Conservation (phyloP, 2,797 vertebrate genomes). For the Falco cherrug region DNA sequence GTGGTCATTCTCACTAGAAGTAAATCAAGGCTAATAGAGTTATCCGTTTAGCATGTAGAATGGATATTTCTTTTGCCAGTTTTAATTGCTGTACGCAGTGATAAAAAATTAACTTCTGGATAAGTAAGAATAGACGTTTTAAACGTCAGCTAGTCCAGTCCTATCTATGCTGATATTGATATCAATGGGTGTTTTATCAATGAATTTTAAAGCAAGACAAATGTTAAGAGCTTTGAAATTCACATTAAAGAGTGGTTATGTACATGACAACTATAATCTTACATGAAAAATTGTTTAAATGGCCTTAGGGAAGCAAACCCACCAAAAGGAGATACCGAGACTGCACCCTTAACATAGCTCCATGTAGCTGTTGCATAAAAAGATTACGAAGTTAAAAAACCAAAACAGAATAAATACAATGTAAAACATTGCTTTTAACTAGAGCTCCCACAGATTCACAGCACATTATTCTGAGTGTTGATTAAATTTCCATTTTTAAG, state of each 20-base stretch:
- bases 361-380: background rate
- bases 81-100: background rate
- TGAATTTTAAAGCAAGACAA: background rate
- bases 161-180: background rate
- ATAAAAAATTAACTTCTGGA: background rate
- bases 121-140: background rate
- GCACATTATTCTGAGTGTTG: background rate
- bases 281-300: background rate
- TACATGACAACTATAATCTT: background rate
- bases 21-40: background rate
- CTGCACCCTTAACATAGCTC: background rate
- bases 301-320: background rate
- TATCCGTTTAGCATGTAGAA: background rate
- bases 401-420: background rate
- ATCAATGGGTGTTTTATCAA: background rate
- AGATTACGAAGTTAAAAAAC: background rate
- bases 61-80: background rate
- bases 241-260: background rate
- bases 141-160: background rate
- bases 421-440: background rate
- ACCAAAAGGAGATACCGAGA: background rate
- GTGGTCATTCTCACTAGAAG: background rate
- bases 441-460: background rate
- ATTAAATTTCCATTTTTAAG: background rate
- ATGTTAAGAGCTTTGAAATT: background rate